Percentiles rank a stretch among this genome's conserved stretches.
phyloP scores from a whole-genome alignment of 2,797 vertebrate species.

The Gorsachius magnificus region DNA sequence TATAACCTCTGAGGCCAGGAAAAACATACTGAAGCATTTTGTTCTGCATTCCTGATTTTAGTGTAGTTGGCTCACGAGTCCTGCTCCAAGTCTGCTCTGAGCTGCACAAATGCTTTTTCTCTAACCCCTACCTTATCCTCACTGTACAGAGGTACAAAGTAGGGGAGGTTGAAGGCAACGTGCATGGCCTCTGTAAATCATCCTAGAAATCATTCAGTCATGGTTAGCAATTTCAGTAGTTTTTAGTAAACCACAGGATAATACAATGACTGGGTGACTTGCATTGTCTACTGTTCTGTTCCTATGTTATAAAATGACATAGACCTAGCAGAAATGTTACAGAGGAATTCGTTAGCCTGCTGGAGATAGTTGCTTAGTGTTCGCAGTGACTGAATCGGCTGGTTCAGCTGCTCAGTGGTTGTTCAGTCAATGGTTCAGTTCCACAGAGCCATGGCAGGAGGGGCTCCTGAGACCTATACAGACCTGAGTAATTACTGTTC shows the following conservation, averaged over 20 bases:
- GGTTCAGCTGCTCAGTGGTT: background rate
- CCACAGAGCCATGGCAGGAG: background rate
- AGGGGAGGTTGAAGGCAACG: background rate
- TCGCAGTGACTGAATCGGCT: background rate
- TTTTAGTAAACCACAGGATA: background rate
- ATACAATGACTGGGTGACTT: background rate
- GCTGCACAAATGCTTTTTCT: background rate
- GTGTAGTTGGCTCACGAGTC: background rate
- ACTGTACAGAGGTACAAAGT: background rate
- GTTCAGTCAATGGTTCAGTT: background rate
- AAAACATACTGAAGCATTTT: background rate
- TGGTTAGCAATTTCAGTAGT: background rate
- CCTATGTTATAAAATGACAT: background rate
- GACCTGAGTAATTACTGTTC: background rate
- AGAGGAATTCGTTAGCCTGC: background rate
- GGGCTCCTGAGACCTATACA: background rate
- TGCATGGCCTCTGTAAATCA: background rate
- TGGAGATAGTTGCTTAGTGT: background rate
- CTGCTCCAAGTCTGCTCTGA: background rate
- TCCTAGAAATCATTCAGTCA: background rate
- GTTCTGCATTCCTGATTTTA: background rate
- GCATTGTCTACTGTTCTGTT: background rate
- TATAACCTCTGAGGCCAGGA: background rate
- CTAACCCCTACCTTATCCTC: too few relatives aligned
- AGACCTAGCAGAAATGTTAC: background rate